Evolutionary conservation across 2,113 vertebrate genomes (phyloP), one percentile per base, ranked within the genome.

Genomic region (Microtus montanus): DNA sequence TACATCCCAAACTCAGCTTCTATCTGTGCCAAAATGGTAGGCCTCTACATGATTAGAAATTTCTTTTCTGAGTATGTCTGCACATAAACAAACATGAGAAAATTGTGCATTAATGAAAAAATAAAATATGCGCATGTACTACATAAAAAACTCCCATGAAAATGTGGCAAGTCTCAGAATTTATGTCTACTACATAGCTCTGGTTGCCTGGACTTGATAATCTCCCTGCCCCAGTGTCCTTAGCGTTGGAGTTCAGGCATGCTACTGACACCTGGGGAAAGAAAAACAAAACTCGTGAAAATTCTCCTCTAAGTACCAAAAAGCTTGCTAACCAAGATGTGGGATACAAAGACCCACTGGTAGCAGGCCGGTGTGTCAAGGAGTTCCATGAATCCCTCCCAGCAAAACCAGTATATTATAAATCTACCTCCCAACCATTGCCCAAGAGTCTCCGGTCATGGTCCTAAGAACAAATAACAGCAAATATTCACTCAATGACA

Each of bases 1-100:
- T 3, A 91, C 30, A 96, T 4, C 44, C 77, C 78, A 97, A 97
- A 89, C 2, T 78, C 97, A 47, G 5, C 63, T 85, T 83, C 30
- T 28, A 58, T 74, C 91, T 89, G 68, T 8, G 20, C 19, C 19
- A 90, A 95, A 87, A 74, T 41, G 47, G 64, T 52, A 68, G 28
- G 73, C 75, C 94, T 84, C 12, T 85, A 86, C 10, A 35, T 71
- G 75, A 89, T 49, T 90, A 88, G 80, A 91, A 20, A 79, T 95
- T 77, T 4, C 1, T 30, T 47, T 3, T 35, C 63, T 92, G 73
- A 91, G 74, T 86, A 49, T 93, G 33, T n/a, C 1, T 86, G 93
- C 94, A 94, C 54, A 33, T 80, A 96, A 19, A 79, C 44, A 68
- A 74, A 41, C 2, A 1, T 73, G 95, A 91, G 2, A 94, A 89